Percentiles rank a stretch among this genome's conserved stretches.
These are phyloP conservation scores for Papilio polytes DNA, from an alignment of 1,140 invertebrate species.

Conservation along the genomic window DNA sequence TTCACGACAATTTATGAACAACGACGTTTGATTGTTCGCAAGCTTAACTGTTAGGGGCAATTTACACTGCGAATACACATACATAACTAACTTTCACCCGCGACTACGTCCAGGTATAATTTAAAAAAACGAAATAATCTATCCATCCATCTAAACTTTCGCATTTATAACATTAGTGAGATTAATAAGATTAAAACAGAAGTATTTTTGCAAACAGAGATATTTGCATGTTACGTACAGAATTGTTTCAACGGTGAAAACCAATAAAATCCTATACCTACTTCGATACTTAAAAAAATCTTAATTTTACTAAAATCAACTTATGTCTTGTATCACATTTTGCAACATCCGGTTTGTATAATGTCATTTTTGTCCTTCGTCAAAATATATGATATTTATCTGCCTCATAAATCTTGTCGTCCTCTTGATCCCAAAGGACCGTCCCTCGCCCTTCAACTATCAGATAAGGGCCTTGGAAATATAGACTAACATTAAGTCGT, in stretches of 20 bases:
- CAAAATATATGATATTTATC: conserved; percentile 27
- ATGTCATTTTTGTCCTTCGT: conserved; percentile 12
- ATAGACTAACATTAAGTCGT: background rate
- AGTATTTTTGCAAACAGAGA: too few species aligned
- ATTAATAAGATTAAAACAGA: too few species aligned
- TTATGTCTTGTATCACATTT: background rate
- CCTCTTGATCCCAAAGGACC: background rate
- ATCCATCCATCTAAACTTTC: too few species aligned
- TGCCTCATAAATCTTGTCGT: conserved; percentile 13
- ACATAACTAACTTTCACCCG: background rate
- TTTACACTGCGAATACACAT: background rate
- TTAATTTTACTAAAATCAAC: background rate
- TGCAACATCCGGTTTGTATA: background rate
- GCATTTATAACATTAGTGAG: too few species aligned
- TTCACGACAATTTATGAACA: background rate
- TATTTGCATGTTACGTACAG: background rate
- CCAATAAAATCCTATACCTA: background rate
- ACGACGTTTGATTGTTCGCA: background rate
- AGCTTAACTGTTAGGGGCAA: background rate
- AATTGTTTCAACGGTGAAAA: background rate
- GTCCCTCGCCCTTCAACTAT: conserved; percentile 9
- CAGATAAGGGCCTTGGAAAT: background rate
- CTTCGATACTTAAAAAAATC: background rate
- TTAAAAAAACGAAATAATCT: too few species aligned
- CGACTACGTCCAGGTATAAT: too few species aligned